A percentile compares a stretch with the other conserved stretches of the same genome.
Evolutionary conservation across 2,113 vertebrate species (phyloP).

Genomic region (Myotis brandtii): DNA sequence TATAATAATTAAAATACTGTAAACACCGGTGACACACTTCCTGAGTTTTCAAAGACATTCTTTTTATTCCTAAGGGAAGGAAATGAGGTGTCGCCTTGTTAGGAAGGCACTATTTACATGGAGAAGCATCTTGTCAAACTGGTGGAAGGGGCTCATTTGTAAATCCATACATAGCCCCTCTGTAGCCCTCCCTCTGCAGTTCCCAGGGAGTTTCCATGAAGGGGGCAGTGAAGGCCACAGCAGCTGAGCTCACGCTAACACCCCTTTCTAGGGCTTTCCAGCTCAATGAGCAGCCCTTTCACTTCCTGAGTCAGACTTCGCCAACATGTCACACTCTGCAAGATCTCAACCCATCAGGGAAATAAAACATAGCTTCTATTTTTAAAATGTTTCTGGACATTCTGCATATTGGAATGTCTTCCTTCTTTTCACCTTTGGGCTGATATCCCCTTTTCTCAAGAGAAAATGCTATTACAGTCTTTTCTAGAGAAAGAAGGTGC

Average conservation of each 20-base stretch:
- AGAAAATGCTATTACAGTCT: neutral
- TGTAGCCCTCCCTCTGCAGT: neutral
- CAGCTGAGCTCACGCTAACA: neutral
- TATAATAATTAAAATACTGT: conserved; percentile 82
- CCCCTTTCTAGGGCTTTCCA: conserved; percentile 1
- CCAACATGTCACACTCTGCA: neutral
- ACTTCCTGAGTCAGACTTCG: conserved; percentile 5
- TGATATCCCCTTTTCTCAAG: neutral
- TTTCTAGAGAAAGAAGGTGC: conserved; percentile 45
- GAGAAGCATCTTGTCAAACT: conserved; percentile 25
- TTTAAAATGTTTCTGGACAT: neutral
- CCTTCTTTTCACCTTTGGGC: neutral
- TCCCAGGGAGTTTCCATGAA: neutral
- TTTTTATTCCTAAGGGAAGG: conserved; percentile 50
- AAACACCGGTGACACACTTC: conserved; percentile 60
- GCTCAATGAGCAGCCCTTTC: neutral
- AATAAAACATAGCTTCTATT: conserved; percentile 56
- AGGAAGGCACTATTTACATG: conserved; percentile 32
- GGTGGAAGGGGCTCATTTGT: neutral
- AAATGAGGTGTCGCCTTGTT: conserved; percentile 79
- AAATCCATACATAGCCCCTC: neutral
- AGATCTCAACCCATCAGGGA: neutral
- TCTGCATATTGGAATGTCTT: neutral
- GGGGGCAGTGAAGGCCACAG: neutral
- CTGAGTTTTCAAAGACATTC: conserved; percentile 54